Base-by-base conservation (phyloP, 2,113 vertebrate species). In the Ageneiosus marmoratus region DNA sequence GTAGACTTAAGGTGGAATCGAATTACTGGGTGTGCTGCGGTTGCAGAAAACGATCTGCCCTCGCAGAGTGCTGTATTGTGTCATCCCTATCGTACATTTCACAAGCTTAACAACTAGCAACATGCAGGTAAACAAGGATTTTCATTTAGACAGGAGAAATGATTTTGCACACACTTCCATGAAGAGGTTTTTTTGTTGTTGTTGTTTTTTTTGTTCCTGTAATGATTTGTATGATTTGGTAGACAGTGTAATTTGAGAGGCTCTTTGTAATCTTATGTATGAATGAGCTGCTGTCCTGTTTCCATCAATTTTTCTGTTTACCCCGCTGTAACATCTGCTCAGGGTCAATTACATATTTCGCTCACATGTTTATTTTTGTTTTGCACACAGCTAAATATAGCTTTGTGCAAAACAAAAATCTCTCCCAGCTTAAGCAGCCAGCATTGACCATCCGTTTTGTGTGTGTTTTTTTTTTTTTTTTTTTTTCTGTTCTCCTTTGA, bases 291-390 rank as follows among this genome's bases (percentile, higher is more conserved):
- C 50, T 67, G 24, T 78, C 62, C 85, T 86, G 81, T 89, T 88
- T 86, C 79, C 70, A 85, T 81, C 73, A 77, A 12, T 77, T 84
- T 80, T 83, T 29, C 51, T 67, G 84, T 37, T 75, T 85, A 67
- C 41, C 51, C 72, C 44, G 67, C 79, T 76, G 84, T 84, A 85
- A 86, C 82, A 80, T 85, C 72, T 75, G 77, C 41, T 55, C 70
- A 84, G 87, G 83, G 79, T 85, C 82, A 87, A 77, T 87, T 85
- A 83, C 85, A 87, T 86, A 80, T 87, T 87, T 89, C 82, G 72
- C 62, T 81, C 5, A 41, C 37, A 41, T 41, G 37, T 41, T 41
- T 41, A 41, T 41, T 41, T 41, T 41, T 41, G 37, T 41, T 2
- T 41, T 41, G 37, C 37, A 41, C 74, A 34, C 29, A 63, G 51